Conservation (phyloP, 2,888 invertebrate genomes). For the Colostygia pectinataria region DNA sequence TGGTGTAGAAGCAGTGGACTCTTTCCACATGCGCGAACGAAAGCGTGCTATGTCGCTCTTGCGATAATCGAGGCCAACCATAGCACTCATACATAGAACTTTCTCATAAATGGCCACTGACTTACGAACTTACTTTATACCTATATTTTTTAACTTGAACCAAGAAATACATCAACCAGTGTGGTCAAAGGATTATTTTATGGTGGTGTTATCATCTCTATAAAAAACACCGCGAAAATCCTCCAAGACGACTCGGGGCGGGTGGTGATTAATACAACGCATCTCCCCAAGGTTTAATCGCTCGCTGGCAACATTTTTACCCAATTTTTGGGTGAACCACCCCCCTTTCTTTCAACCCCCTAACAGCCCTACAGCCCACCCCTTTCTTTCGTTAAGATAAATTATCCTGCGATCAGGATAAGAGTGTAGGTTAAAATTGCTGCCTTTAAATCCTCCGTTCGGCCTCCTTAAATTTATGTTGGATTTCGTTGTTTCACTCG, state of each 20-base stretch:
- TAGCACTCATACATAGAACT: too few relatives aligned
- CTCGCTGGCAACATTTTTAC: conserved; percentile 83
- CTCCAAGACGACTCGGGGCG: conserved; percentile 73
- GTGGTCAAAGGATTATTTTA: not conserved
- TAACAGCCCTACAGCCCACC: conserved; percentile 60
- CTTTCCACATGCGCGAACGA: too few relatives aligned
- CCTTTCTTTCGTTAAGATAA: conserved; percentile 83
- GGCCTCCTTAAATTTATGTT: conserved; percentile 76
- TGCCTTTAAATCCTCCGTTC: conserved; percentile 79
- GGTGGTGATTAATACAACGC: conserved; percentile 83
- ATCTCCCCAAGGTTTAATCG: conserved; percentile 83
- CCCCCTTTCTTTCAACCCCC: conserved; percentile 47
- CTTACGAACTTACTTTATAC: too few relatives aligned
- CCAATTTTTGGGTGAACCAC: conserved; percentile 77
- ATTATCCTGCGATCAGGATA: conserved; percentile 82
- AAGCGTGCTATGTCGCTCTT: too few relatives aligned
- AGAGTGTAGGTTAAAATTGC: conserved; percentile 83
- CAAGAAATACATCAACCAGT: too few relatives aligned
- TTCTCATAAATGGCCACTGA: too few relatives aligned
- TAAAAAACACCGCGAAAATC: conserved; percentile 59
- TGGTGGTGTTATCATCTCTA: conserved; percentile 48
- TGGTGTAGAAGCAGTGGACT: too few relatives aligned
- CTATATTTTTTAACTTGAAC: too few relatives aligned
- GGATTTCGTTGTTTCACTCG: conserved; percentile 59
- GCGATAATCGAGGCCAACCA: too few relatives aligned